These are phyloP conservation scores for Gonocerus acuteangulatus DNA, from an alignment of 2,888 invertebrate genomes.

Conservation along the genomic window DNA sequence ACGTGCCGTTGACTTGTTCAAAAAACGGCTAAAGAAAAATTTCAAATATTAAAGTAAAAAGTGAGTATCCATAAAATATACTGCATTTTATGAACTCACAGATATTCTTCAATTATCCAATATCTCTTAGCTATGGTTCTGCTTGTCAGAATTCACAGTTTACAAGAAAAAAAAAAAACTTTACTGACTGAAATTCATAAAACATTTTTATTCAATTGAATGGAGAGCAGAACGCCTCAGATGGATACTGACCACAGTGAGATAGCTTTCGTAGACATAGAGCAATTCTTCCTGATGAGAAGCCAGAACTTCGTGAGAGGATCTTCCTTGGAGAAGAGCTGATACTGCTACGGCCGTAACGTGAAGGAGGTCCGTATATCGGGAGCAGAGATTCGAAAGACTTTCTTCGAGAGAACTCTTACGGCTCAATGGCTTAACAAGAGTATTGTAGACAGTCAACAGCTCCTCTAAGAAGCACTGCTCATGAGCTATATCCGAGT, in stretches of 20 bases:
- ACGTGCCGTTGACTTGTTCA: no score
- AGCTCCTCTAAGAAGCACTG: slow-evolving; percentile 65
- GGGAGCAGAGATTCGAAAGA: slow-evolving; percentile 33
- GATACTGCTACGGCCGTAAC: slow-evolving; percentile 34
- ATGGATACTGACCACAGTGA: slow-evolving; percentile 39
- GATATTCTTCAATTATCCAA: no score
- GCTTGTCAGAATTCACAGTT: no score
- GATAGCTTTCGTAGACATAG: slow-evolving; percentile 31
- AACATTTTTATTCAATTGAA: no score
- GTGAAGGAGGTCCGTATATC: slow-evolving; percentile 36
- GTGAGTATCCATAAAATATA: no score
- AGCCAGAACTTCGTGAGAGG: slow-evolving; percentile 29
- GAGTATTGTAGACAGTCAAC: slow-evolving; percentile 53
- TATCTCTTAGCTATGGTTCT: no score
- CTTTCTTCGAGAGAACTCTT: slow-evolving; percentile 35
- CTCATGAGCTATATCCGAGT: slow-evolving; percentile 50
- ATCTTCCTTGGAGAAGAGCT: slow-evolving; percentile 29
- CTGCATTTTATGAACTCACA: no score
- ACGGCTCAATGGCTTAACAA: slow-evolving; percentile 46
- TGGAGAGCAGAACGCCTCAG: no score
- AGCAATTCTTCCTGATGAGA: slow-evolving; percentile 30
- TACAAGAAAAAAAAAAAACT: no score
- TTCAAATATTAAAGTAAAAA: no score
- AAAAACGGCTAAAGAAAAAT: no score
- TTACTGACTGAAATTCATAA: no score